Base-by-base conservation (phyloP, 2,888 invertebrate species). In the Blastobasis adustella region DNA sequence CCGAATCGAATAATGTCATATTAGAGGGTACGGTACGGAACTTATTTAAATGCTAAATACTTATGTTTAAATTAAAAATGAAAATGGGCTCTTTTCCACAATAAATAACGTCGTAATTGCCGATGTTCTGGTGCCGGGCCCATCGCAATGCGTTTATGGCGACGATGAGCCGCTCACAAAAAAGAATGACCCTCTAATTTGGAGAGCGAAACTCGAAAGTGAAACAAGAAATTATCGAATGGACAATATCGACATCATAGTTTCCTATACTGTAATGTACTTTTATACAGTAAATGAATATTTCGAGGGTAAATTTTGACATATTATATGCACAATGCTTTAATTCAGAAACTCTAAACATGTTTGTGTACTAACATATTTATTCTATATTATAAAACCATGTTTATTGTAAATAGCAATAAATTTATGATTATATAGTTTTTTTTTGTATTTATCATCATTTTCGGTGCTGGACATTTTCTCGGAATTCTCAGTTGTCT, bases 81-180 rank as follows among this genome's bases (percentile, higher is more conserved):
- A 69, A 71, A 69, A 62, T 63, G 57, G 65, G 62, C 63, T 65
- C 65, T 71, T 71, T 73, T 67, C 59, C 60, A 67, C 61, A 65
- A 76, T 76, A 77, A 76, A 77, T 75, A 74, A 76, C 58, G 62
- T 59, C 60, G 61, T 76, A 73, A 79, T 76, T 73, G 70, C 61
- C 53, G 66, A 23, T 23, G 23, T 23, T 23, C 23, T 23, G 55
- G 55, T 55, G 59, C 58, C 57, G 57, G 65, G 65, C 67, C 68
- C 68, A 69, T 72, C 69, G 66, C 67, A 75, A 69, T 69, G 69
- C 66, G 63, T 78, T 79, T 78, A 77, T 74, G 72, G 67, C 65
- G 69, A 76, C 71, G 69, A 76, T 71, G 71, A 63, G 70, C 64
- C 64, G 67, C 58, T 66, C 62, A 75, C 71, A 73, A 76, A 77